Conservation (phyloP, 2,113 vertebrate genomes). For the Phoenicopterus ruber region DNA sequence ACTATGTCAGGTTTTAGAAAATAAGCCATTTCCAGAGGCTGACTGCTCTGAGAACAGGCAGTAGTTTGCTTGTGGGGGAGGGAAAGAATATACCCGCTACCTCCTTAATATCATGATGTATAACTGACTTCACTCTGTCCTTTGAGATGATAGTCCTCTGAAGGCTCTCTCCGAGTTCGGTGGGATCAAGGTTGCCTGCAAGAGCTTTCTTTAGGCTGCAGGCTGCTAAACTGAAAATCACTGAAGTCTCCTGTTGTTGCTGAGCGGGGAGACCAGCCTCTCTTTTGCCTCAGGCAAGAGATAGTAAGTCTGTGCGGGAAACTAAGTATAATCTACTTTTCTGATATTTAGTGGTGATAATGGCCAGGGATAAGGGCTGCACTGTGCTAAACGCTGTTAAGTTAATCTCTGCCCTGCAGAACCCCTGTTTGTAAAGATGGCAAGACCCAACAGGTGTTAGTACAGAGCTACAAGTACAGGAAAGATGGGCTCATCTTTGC, state of each 20-base stretch:
- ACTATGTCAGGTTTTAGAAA: neutral
- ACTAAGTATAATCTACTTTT: neutral
- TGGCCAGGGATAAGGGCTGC: neutral
- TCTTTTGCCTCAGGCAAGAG: neutral
- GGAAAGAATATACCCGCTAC: neutral
- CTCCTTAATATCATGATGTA: fast-evolving
- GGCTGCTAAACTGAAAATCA: neutral
- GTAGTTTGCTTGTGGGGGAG: neutral
- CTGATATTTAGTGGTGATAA: neutral
- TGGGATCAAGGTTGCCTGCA: neutral
- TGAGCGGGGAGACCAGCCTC: neutral
- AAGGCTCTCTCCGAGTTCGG: neutral
- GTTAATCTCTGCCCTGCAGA: neutral
- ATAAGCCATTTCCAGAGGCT: neutral
- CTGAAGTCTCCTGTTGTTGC: neutral
- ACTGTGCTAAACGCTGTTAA: neutral
- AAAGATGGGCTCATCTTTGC: neutral
- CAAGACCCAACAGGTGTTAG: neutral
- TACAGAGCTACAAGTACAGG: neutral
- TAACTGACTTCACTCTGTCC: neutral
- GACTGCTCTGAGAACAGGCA: neutral
- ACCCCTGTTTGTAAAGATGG: fast-evolving
- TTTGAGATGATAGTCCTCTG: neutral
- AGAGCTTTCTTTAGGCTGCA: neutral
- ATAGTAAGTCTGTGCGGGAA: neutral